Conservation (phyloP, 2,888 invertebrate genomes). For the Mimas tiliae region DNA sequence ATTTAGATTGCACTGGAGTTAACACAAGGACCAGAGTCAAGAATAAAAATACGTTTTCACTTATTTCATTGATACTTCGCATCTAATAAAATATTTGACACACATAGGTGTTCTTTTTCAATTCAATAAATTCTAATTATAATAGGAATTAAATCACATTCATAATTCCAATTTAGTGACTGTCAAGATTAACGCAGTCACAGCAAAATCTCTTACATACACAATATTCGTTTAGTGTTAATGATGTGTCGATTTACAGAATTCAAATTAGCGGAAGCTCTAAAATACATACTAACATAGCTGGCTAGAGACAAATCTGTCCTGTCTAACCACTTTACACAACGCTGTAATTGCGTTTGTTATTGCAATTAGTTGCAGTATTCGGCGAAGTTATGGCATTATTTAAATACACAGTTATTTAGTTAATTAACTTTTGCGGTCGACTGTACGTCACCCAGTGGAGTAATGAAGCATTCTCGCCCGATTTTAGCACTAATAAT, state of each 20-base stretch:
- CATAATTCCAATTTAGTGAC: no score
- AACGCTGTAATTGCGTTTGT: constrained; percentile 35
- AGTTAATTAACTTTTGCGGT: constrained; percentile 42
- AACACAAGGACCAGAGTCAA: no score
- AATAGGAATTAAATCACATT: no score
- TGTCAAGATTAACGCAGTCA: no score
- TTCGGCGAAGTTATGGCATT: constrained; percentile 25
- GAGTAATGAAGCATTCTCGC: constrained; percentile 41
- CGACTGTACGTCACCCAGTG: constrained; percentile 37
- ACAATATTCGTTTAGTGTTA: background rate
- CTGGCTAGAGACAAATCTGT: constrained; percentile 31
- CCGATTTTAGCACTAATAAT: constrained; percentile 46
- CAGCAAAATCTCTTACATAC: no score
- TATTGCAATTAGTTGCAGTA: constrained; percentile 26
- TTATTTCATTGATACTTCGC: no score
- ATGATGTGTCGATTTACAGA: background rate
- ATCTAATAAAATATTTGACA: no score
- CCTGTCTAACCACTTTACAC: constrained; percentile 33
- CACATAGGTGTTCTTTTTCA: no score
- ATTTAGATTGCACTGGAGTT: no score
- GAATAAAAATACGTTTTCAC: no score
- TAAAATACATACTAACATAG: constrained; percentile 23
- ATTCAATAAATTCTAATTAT: no score
- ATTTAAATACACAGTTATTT: constrained; percentile 32
- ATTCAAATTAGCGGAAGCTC: constrained; percentile 21